A percentile compares a stretch with the other conserved stretches of the same genome.
Evolutionary conservation across 1,140 invertebrate genomes (phyloP).

Genomic region (Phymorhynchus buccinoides): DNA sequence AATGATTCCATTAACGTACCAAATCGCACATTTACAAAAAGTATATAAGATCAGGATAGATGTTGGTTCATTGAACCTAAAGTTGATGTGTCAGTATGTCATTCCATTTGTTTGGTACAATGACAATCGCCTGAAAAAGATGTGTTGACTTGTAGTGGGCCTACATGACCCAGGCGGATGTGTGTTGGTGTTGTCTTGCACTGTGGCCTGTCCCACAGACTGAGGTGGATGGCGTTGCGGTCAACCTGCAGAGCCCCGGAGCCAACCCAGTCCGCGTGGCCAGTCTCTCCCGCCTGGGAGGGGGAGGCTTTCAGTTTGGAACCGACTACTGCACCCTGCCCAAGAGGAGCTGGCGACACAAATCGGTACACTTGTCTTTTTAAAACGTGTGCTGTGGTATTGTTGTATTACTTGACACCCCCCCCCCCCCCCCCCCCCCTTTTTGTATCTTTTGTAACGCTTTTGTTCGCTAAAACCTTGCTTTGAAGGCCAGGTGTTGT

Average conservation of each 20-base stretch:
- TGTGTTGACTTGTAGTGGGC: too few species aligned
- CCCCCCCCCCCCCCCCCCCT: too few species aligned
- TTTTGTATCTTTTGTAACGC: neutral
- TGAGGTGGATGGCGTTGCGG: neutral
- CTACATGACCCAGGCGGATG: neutral
- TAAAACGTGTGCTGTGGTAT: too few species aligned
- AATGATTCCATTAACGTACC: too few species aligned
- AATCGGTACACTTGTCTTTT: constrained; percentile 25
- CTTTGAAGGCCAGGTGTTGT: neutral
- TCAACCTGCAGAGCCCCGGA: constrained; percentile 18
- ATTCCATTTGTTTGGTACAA: too few species aligned
- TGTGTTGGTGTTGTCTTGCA: neutral
- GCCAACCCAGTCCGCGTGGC: constrained; percentile 59
- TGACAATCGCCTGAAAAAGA: too few species aligned
- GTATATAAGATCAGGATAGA: too few species aligned
- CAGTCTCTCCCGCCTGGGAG: constrained; percentile 58
- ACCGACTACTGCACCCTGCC: constrained; percentile 45
- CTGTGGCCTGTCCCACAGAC: constrained; percentile 28
- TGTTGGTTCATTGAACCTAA: too few species aligned
- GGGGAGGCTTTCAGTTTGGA: constrained; percentile 62
- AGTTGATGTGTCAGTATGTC: too few species aligned
- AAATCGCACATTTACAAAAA: too few species aligned
- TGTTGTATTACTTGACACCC: too few species aligned
- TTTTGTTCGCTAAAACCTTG: neutral
- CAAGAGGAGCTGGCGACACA: neutral